Conservation (phyloP, 2,888 invertebrate genomes). For the Tetragonula carbonaria region DNA sequence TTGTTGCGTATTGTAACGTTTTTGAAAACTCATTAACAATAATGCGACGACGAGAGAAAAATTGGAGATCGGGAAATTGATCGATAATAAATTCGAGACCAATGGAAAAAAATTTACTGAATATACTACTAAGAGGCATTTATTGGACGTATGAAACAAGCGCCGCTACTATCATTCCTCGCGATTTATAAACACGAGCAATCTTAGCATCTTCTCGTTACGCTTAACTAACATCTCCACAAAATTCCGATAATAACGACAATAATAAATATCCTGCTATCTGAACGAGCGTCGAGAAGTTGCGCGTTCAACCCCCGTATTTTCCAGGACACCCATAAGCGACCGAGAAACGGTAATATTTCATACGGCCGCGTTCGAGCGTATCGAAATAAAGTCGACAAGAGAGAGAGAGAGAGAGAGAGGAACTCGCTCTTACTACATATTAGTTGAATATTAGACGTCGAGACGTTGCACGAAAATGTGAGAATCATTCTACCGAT, state of each 20-base stretch:
- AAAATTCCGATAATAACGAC: not conserved
- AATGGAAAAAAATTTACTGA: too few relatives aligned
- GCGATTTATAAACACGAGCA: not conserved
- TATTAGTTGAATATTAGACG: conserved; percentile 48
- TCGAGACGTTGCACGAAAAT: not conserved
- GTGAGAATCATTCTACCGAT: too few relatives aligned
- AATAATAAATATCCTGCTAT: conserved; percentile 13
- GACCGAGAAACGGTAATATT: conserved; percentile 40
- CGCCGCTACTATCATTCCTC: not conserved
- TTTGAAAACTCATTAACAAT: too few relatives aligned
- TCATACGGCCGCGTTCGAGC: conserved; percentile 22
- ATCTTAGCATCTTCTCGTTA: not conserved
- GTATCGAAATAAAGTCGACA: conserved; percentile 49
- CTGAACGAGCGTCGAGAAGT: not conserved
- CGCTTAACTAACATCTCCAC: not conserved
- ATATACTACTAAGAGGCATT: too few relatives aligned
- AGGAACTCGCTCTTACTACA: conserved; percentile 17
- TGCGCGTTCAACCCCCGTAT: not conserved
- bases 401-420: conserved; percentile 11
- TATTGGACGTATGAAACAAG: too few relatives aligned
- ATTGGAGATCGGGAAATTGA: too few relatives aligned
- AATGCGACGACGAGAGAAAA: too few relatives aligned
- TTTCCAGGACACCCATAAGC: conserved; percentile 23
- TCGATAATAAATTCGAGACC: too few relatives aligned
- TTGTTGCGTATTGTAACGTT: too few relatives aligned